Evolutionary conservation across 35 echinoderm and acorn worm species (phyloP), one percentile per base, ranked within the genome.

Genomic region (Hemicentrotus pulcherrimus): DNA sequence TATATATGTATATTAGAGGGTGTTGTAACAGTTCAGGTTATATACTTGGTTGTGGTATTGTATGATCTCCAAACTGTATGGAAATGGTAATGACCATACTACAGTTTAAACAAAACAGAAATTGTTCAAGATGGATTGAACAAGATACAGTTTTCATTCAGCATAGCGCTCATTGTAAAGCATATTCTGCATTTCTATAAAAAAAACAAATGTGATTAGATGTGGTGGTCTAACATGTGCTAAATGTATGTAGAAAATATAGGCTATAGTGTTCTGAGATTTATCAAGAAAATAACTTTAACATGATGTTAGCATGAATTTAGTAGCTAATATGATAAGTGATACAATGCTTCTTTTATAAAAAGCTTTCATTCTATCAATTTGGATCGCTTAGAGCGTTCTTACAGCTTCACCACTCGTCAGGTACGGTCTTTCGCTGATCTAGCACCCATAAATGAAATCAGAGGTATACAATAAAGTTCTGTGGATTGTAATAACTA

Each of bases 341-440:
- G 7, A 78, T 71, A 18, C 35, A 41, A 41, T 41, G 35, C 35
- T 41, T 55, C 10, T 55, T 55, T 55, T 55, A 11, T 55, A 14
- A 12, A 12, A 28, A n/a, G 65, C 65, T 78, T 78, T 78, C 28
- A 78, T 78, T 22, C 28, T 78, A 28, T 28, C 28, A 78, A 12
- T 78, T 78, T 78, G 65, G 65, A 78, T n/a, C 28, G 65, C 19
- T 78, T 78, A 78, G 65, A 78, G 5, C 65, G 7, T 78, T 24
- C 61, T 70, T 7, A 15, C 7, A 18, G 19, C 24, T 78, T 28
- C 65, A 78, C 22, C 65, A 4, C 22, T 78, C 65, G 22, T n/a
- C 65, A 11, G 45, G 88, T 90, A n/a, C n/a, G n/a, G 88, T 47
- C 12, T 90, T 90, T 90, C 32, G 88, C 32, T 90, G 88, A 45